Evolutionary conservation across 2,113 vertebrate genomes (phyloP).

Genomic region (Alethe diademata): DNA sequence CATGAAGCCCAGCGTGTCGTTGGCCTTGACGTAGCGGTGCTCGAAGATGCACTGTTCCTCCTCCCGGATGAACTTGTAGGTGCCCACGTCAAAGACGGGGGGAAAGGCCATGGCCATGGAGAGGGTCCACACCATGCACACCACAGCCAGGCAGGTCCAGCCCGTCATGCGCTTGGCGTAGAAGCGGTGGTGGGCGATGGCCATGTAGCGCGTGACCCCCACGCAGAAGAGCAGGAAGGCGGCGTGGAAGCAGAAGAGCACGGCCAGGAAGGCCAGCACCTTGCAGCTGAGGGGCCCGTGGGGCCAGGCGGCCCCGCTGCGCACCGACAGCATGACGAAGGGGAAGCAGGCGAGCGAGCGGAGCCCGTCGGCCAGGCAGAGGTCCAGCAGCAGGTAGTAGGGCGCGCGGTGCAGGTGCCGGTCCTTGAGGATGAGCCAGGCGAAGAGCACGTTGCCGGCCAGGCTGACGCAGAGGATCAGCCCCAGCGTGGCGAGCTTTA

Average conservation of each 20-base stretch:
- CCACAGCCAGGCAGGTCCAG: constrained; percentile 90
- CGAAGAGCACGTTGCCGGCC: constrained; percentile 88
- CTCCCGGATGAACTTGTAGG: constrained; percentile 89
- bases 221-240: constrained; percentile 94
- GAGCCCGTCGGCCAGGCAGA: constrained; percentile 90
- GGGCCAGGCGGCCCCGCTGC: constrained; percentile 84
- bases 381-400: constrained; percentile 94
- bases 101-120: constrained; percentile 94
- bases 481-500: constrained; percentile 88
- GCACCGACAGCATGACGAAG: constrained; percentile 90
- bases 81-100: constrained; percentile 91
- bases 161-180: constrained; percentile 93
- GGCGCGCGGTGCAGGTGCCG: constrained; percentile 88
- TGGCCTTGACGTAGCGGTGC: constrained; percentile 92
- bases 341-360: constrained; percentile 93
- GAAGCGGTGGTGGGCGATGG: constrained; percentile 94
- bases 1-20: constrained; percentile 94
- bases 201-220: constrained; percentile 95
- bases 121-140: constrained; percentile 94
- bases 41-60: constrained; percentile 95
- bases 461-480: constrained; percentile 89
- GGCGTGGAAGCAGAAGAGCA: constrained; percentile 94
- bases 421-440: constrained; percentile 88
- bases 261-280: constrained; percentile 90
- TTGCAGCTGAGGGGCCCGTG: constrained; percentile 88